These are phyloP conservation scores for Drosophila kokeensis DNA, from an alignment of 2,888 invertebrate genomes.

Conservation along the genomic window DNA sequence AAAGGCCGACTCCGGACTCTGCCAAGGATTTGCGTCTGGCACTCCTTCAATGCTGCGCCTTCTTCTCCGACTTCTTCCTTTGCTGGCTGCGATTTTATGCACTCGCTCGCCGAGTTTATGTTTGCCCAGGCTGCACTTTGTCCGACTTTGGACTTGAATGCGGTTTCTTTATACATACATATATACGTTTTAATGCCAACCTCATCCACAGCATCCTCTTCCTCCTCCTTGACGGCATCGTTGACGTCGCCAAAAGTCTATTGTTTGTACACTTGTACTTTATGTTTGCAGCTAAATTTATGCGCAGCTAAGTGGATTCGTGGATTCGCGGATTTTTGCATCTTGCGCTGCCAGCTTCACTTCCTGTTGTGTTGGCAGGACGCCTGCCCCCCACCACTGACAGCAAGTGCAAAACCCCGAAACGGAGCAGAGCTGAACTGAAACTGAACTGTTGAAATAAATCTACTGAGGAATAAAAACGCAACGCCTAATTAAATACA, in stretches of 20 bases:
- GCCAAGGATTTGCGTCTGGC: slow-evolving; percentile 36
- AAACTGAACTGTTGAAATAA: slow-evolving; percentile 44
- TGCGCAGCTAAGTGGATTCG: slow-evolving; percentile 78
- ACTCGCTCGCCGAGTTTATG: slow-evolving; percentile 67
- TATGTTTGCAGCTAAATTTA: slow-evolving; percentile 70
- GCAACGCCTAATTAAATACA: slow-evolving; percentile 60
- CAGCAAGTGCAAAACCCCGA: slow-evolving; percentile 3
- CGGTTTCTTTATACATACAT: slow-evolving; percentile 46
- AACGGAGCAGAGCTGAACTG: not conserved
- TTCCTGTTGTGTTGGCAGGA: slow-evolving; percentile 25
- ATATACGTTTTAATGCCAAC: slow-evolving; percentile 48
- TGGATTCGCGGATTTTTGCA: slow-evolving; percentile 70
- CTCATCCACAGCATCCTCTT: slow-evolving; percentile 8
- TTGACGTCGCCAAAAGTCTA: slow-evolving; percentile 69
- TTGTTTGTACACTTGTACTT: slow-evolving; percentile 76
- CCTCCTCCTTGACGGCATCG: not conserved
- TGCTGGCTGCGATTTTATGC: slow-evolving; percentile 68
- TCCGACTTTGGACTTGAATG: slow-evolving; percentile 60
- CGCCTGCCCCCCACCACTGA: slow-evolving; percentile 20
- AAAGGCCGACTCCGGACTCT: slow-evolving; percentile 45
- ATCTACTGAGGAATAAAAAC: slow-evolving; percentile 44
- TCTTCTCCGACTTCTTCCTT: slow-evolving; percentile 19
- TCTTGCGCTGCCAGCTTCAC: slow-evolving; percentile 35
- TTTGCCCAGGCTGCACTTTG: slow-evolving; percentile 52
- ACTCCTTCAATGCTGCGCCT: slow-evolving; percentile 29